Evolutionary conservation across 2,888 invertebrate species (phyloP).

Genomic region (Meganola albula): DNA sequence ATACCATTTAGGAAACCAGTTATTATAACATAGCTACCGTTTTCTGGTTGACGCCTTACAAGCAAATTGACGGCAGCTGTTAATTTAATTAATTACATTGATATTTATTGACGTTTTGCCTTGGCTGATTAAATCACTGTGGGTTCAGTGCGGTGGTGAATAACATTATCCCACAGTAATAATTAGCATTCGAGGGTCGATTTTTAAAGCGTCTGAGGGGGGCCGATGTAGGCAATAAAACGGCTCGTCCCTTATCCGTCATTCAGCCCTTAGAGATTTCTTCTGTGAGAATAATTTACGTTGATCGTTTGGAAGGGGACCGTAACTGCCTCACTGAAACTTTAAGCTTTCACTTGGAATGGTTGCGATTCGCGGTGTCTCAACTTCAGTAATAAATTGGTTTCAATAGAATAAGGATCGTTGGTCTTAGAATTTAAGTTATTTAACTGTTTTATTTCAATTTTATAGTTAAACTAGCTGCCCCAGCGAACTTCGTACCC

Average conservation of each 20-base stretch:
- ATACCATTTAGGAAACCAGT: slow-evolving; percentile 54
- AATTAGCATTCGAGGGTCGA: slow-evolving; percentile 69
- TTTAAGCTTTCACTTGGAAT: slow-evolving; percentile 74
- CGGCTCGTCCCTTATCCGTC: slow-evolving; percentile 74
- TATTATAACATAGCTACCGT: slow-evolving; percentile 47
- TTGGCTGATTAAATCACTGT: slow-evolving; percentile 55
- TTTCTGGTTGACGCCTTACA: slow-evolving; percentile 28
- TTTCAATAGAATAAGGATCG: slow-evolving; percentile 55
- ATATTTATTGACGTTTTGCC: slow-evolving; percentile 36
- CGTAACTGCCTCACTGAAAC: slow-evolving; percentile 75
- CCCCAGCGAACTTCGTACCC: too few species aligned
- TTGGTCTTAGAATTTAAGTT: neutral
- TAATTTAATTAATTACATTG: slow-evolving; percentile 19
- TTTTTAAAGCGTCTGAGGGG: slow-evolving; percentile 64
- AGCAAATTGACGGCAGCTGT: slow-evolving; percentile 18
- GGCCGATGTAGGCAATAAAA: slow-evolving; percentile 71
- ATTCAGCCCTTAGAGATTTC: slow-evolving; percentile 75
- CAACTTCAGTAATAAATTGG: slow-evolving; percentile 69
- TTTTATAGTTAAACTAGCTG: too few species aligned
- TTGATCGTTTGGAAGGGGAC: slow-evolving; percentile 73
- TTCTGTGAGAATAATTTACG: slow-evolving; percentile 76
- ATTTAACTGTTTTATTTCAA: too few species aligned
- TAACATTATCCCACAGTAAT: slow-evolving; percentile 70
- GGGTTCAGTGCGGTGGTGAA: slow-evolving; percentile 57
- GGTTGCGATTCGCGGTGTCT: slow-evolving; percentile 66